Percentiles rank a stretch among this genome's conserved stretches.
Conservation (phyloP, 2,797 vertebrate species). For the Pipistrellus kuhlii region DNA sequence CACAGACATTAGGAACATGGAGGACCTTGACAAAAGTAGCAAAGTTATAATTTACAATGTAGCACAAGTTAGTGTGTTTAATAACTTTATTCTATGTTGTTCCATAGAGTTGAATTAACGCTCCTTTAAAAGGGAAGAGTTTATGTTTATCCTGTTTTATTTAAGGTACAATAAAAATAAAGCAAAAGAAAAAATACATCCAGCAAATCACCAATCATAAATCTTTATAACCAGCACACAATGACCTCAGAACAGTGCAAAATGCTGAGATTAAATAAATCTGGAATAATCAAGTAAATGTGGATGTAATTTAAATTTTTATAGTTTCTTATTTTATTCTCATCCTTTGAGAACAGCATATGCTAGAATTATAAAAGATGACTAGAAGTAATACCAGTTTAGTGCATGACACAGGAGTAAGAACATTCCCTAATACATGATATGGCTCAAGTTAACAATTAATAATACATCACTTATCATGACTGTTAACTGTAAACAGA, state of each 20-base stretch:
- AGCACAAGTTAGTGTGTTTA: not conserved
- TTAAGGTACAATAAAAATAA: not conserved
- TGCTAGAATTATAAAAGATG: constrained; percentile 5
- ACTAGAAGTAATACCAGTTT: constrained; percentile 35
- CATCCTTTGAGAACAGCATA: constrained; percentile 24
- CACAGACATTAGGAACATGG: not conserved
- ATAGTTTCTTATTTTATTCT: constrained; percentile 45
- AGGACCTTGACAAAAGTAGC: not conserved
- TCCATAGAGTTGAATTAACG: not conserved
- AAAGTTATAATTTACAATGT: not conserved
- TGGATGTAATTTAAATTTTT: constrained; percentile 24
- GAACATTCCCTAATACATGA: not conserved
- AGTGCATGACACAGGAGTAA: not conserved
- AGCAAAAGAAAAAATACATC: not conserved
- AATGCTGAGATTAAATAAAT: not conserved
- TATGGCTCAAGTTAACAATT: not conserved
- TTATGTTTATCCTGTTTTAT: not conserved
- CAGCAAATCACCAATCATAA: constrained; percentile 16
- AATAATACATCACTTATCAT: not conserved
- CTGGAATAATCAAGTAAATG: not conserved
- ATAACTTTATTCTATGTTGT: not conserved
- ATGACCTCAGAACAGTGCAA: constrained; percentile 11
- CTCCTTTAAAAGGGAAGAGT: not conserved
- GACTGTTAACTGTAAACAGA: not conserved
- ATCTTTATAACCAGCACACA: not conserved